Evolutionary conservation across 2,113 vertebrate species (phyloP).

Genomic region (Galemys pyrenaicus): DNA sequence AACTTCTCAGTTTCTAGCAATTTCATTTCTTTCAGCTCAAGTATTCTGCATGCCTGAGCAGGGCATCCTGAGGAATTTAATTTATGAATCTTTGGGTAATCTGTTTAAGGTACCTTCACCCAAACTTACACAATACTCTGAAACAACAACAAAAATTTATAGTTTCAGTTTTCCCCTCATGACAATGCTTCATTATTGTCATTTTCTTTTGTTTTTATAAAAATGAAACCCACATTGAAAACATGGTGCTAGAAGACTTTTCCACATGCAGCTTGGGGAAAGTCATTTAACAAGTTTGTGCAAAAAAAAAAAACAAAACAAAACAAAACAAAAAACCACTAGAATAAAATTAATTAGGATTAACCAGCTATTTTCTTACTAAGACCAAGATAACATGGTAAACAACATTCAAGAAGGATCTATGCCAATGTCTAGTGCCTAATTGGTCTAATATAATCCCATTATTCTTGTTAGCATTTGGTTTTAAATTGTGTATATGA

Average conservation of each 20-base stretch:
- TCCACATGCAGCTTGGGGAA: neutral
- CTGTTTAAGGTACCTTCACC: too few species aligned
- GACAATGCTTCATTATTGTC: neutral
- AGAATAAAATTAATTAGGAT: neutral
- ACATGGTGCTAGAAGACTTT: neutral
- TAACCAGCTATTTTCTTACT: neutral
- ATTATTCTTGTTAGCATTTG: neutral
- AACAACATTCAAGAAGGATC: neutral
- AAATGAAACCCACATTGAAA: neutral
- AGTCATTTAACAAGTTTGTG: neutral
- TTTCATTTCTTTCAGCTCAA: too few species aligned
- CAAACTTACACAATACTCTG: neutral
- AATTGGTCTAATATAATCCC: too few species aligned
- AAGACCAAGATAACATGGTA: neutral
- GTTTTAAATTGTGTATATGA: neutral
- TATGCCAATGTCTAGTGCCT: neutral
- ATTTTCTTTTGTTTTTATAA: neutral
- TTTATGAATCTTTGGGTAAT: too few species aligned
- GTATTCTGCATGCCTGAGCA: too few species aligned
- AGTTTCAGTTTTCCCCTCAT: neutral
- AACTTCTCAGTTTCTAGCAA: too few species aligned
- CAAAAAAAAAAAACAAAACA: neutral
- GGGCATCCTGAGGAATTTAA: too few species aligned
- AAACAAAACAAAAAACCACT: too few species aligned
- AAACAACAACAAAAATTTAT: neutral